Percentiles rank a stretch among this genome's conserved stretches.
These are phyloP conservation scores for Ochlodes sylvanus DNA, from an alignment of 2,888 invertebrate species.

Conservation along the genomic window DNA sequence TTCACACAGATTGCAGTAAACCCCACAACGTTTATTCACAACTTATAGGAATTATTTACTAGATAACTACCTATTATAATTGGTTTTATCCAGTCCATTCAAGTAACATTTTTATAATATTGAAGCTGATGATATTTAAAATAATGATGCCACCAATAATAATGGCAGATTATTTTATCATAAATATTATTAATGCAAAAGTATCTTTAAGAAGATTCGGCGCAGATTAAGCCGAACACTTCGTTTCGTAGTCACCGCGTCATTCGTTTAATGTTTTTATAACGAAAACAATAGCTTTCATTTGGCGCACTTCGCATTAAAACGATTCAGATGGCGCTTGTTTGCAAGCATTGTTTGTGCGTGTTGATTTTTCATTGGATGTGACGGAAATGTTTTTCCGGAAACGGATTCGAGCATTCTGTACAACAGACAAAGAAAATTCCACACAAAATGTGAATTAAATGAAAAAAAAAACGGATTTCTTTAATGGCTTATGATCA, in stretches of 20 bases:
- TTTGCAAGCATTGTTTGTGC: slow-evolving; percentile 53
- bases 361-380: slow-evolving; percentile 39
- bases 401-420: slow-evolving; percentile 14
- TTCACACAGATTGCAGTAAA: too few relatives aligned
- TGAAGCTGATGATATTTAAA: too few relatives aligned
- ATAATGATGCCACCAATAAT: too few relatives aligned
- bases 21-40: too few relatives aligned
- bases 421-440: slow-evolving; percentile 12
- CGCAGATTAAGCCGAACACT: too few relatives aligned
- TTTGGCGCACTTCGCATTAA: slow-evolving; percentile 67
- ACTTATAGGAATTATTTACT: too few relatives aligned
- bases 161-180: too few relatives aligned
- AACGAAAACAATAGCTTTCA: slow-evolving; percentile 60
- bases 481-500: slow-evolving; percentile 19
- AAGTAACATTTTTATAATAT: too few relatives aligned
- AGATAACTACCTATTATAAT: too few relatives aligned
- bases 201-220: too few relatives aligned
- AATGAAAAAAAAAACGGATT: slow-evolving; percentile 1
- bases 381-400: slow-evolving; percentile 33
- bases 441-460: slow-evolving; percentile 2
- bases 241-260: background rate
- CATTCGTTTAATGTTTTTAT: slow-evolving; percentile 33
- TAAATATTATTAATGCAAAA: too few relatives aligned
- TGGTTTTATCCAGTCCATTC: too few relatives aligned
- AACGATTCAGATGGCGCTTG: slow-evolving; percentile 54